phyloP scores from a whole-genome alignment of 2,888 invertebrate species.

The Phrixothrix hirtus region DNA sequence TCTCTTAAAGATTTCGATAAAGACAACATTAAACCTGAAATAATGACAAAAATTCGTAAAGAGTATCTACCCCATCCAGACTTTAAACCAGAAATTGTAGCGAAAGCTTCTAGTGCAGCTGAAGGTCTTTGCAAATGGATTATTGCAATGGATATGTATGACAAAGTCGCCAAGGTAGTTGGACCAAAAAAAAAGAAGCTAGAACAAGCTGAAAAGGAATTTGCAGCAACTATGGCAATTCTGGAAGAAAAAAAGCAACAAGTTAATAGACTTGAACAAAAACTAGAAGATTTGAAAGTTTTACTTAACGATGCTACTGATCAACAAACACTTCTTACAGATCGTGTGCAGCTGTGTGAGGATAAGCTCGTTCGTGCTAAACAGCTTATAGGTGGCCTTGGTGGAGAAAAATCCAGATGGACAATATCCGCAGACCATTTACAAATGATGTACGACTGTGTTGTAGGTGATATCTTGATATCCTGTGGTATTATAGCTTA shows the following conservation, averaged over 20 bases:
- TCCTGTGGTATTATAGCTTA: slow-evolving; percentile 90
- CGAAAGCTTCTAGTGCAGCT: slow-evolving; percentile 91
- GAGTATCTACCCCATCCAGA: slow-evolving; percentile 76
- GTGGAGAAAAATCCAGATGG: slow-evolving; percentile 89
- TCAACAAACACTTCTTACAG: slow-evolving; percentile 70
- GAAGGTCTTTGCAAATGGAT: slow-evolving; percentile 93
- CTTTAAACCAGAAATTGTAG: slow-evolving; percentile 78
- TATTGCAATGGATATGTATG: slow-evolving; percentile 87
- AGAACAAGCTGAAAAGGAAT: slow-evolving; percentile 78
- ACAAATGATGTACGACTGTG: slow-evolving; percentile 74
- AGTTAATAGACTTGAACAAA: slow-evolving; percentile 75
- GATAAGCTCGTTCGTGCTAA: slow-evolving; percentile 84
- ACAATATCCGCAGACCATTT: slow-evolving; percentile 74
- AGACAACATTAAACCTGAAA: slow-evolving; percentile 75
- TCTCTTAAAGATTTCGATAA: slow-evolving; percentile 79
- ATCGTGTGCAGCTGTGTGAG: slow-evolving; percentile 77
- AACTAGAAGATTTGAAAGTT: slow-evolving; percentile 71
- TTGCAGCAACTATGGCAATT: slow-evolving; percentile 80
- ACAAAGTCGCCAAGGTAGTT: slow-evolving; percentile 78
- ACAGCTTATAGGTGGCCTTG: slow-evolving; percentile 84
- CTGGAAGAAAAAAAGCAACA: slow-evolving; percentile 81
- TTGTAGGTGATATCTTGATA: slow-evolving; percentile 88
- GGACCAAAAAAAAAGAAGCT: slow-evolving; percentile 86
- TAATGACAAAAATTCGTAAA: slow-evolving; percentile 75
- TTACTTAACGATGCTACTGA: slow-evolving; percentile 68